Evolutionary conservation across 1,140 invertebrate genomes (phyloP), one percentile per base, ranked within the genome.

Genomic region (Bombus fervidus): DNA sequence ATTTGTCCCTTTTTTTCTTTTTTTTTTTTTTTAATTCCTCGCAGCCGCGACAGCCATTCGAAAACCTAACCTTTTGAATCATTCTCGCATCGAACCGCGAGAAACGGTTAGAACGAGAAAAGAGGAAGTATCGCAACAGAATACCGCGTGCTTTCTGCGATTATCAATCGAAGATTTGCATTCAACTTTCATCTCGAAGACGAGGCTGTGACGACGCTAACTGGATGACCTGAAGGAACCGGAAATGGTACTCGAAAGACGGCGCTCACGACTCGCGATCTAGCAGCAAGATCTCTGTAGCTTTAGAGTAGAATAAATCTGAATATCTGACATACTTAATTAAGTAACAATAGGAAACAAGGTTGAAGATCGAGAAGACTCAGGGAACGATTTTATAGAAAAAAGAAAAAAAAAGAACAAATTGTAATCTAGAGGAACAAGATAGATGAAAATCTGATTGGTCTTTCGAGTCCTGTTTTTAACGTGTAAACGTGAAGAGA

Each of bases 81-180:
- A 47, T 3, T 37, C 28, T 41, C 69, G 39, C 41, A 3, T 39
- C 5, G 34, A 9, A 22, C n/a, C 9, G 47, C n/a, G 25, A 41
- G 53, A 62, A 13, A 72, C 41, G 1, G 5, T 41, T 41, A 77
- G 78, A 77, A 66, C 69, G 85, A 86, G 72, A 73, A 57, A 68
- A 66, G 69, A 72, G 13, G 2, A 39, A 41, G 39, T 4, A 41
- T n/a, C 1, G 28, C 28, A 12, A 72, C 6, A 9, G 28, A 9
- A 72, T 74, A 62, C 72, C 22, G 73, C 86, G 78, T 77, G 81
- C 85, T 83, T 87, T 85, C 72, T 68, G 79, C 81, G 79, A 88
- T 83, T 64, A 41, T 74, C 86, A 10, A 25, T 75, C 43, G 73
- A 53, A 75, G 43, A 25, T 53, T 53, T 25, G 18, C 43, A 13